Percentiles rank a stretch among this genome's conserved stretches.
phyloP scores from a whole-genome alignment of 1,140 invertebrate species.

The Helicoverpa zea region DNA sequence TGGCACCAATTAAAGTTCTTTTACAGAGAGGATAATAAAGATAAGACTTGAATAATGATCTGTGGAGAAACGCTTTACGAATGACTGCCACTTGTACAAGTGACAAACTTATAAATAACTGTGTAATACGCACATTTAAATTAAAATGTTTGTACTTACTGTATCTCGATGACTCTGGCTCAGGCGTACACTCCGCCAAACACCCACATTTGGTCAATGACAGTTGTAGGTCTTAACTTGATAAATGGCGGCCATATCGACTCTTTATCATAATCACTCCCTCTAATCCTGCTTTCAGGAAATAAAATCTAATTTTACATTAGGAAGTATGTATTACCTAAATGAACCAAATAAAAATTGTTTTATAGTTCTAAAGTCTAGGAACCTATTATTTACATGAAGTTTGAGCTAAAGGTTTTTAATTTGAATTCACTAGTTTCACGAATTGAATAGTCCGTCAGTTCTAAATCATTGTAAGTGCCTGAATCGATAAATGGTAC shows the following conservation, averaged over 20 bases:
- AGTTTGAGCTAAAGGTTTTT: not conserved
- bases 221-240: constrained; percentile 38
- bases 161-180: not conserved
- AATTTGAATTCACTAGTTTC: not conserved
- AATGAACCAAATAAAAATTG: too few species aligned
- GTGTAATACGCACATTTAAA: constrained; percentile 29
- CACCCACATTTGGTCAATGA: constrained; percentile 19
- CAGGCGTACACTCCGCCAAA: not conserved
- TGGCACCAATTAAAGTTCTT: constrained; percentile 84
- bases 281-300: not conserved
- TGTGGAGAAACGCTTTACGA: constrained; percentile 81
- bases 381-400: too few species aligned
- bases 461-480: constrained; percentile 13
- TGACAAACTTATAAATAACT: constrained; percentile 61
- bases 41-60: constrained; percentile 82
- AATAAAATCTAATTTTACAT: not conserved
- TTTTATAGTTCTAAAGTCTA: too few species aligned
- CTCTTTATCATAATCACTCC: constrained; percentile 28
- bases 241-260: constrained; percentile 21
- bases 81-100: constrained; percentile 78
- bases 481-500: constrained; percentile 36
- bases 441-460: constrained; percentile 12
- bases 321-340: too few species aligned
- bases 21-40: constrained; percentile 80
- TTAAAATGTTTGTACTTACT: not conserved